A percentile compares a stretch with the other conserved stretches of the same genome.
Evolutionary conservation across 2,888 invertebrate genomes (phyloP).

Genomic region (Aphidius colemani): DNA sequence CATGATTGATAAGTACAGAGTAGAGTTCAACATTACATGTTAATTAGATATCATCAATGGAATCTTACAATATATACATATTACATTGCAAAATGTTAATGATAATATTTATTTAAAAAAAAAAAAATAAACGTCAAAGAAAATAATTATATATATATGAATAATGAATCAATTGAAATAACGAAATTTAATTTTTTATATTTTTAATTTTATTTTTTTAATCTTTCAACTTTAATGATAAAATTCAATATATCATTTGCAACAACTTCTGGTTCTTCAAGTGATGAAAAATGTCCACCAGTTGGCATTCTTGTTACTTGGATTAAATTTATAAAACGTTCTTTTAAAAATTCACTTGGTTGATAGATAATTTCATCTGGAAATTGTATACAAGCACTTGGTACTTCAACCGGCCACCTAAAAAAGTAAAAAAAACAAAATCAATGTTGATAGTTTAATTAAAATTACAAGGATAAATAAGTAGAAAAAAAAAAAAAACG

Average conservation of each 20-base stretch:
- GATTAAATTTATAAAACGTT: slow-evolving; percentile 50
- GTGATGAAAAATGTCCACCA: slow-evolving; percentile 56
- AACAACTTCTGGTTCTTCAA: slow-evolving; percentile 51
- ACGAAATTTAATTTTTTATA: not conserved
- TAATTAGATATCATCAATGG: too few relatives aligned
- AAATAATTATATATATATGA: slow-evolving; percentile 2
- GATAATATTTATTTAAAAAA: not conserved
- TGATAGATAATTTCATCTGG: slow-evolving; percentile 48
- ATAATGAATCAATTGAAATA: not conserved
- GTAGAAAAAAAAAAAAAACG: too few relatives aligned
- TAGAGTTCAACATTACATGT: too few relatives aligned
- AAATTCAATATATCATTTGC: slow-evolving; percentile 50
- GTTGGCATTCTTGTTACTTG: slow-evolving; percentile 45
- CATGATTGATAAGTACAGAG: too few relatives aligned
- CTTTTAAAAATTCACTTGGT: slow-evolving; percentile 41
- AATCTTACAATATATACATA: too few relatives aligned
- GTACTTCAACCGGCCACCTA: slow-evolving; percentile 44
- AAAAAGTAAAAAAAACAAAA: slow-evolving; percentile 9
- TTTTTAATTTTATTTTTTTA: not conserved
- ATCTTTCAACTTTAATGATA: slow-evolving; percentile 34
- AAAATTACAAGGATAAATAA: too few relatives aligned
- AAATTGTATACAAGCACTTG: slow-evolving; percentile 52
- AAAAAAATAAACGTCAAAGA: too few relatives aligned
- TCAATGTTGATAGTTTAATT: not conserved
- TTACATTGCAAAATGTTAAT: too few relatives aligned